These are phyloP conservation scores for Sesamia nonagrioides DNA, from an alignment of 1,140 invertebrate genomes.

Conservation along the genomic window DNA sequence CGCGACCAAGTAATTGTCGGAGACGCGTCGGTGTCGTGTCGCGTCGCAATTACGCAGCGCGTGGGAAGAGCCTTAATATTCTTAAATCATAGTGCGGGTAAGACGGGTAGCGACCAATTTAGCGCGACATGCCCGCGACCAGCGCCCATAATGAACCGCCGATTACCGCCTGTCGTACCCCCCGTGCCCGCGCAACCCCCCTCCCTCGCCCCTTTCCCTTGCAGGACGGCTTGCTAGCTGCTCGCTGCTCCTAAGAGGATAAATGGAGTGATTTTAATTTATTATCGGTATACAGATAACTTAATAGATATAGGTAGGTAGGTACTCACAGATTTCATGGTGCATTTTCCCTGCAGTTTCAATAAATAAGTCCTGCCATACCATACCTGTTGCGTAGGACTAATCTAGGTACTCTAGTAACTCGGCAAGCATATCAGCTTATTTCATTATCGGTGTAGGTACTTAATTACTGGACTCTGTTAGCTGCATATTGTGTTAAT, in stretches of 20 bases:
- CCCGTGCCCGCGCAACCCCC: not conserved
- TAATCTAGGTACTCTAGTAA: not conserved
- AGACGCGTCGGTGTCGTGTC: conserved; percentile 35
- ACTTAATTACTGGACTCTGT: not conserved
- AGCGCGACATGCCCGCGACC: conserved; percentile 55
- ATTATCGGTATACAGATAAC: not conserved
- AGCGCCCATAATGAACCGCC: conserved; percentile 42
- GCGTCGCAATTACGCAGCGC: conserved; percentile 56
- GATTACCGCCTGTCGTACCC: conserved; percentile 45
- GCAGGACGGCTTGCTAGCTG: not conserved
- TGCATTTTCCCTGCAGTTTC: not conserved
- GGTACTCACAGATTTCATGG: not conserved
- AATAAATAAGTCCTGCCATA: not conserved
- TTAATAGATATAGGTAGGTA: not conserved
- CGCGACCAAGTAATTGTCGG: not conserved
- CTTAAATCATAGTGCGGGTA: conserved; percentile 71
- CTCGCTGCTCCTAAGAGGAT: conserved; percentile 7
- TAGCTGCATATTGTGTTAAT: not conserved
- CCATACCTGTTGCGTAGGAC: not conserved
- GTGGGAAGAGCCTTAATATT: conserved; percentile 62
- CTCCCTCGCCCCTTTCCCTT: not conserved
- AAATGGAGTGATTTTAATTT: conserved; percentile 29
- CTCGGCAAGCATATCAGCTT: not conserved
- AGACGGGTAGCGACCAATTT: conserved; percentile 67
- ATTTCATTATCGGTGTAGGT: not conserved